Base-by-base conservation (phyloP, 2,888 invertebrate genomes). In the Drosophila austrosaltans region DNA sequence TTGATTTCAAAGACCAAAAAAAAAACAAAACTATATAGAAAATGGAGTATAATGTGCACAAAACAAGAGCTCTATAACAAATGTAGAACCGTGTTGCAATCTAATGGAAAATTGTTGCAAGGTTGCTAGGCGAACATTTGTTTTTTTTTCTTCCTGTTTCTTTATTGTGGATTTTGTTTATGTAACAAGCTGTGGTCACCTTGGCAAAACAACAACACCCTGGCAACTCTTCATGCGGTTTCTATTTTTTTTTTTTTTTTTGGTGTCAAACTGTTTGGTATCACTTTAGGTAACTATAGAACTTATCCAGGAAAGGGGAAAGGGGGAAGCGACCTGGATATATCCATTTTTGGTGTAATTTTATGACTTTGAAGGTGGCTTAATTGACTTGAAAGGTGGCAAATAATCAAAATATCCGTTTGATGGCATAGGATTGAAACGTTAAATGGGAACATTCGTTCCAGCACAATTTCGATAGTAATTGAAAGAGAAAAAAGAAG, bases 181-280 rank as follows among this genome's bases (percentile, higher is more conserved):
- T 61, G 63, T 83, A 76, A 54, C 82, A 83, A 86, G 70, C 87
- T 72, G n/a, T 12, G 63, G 87, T 82, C 66, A 62, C 82, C 89
- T 75, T 70, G 88, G 39, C 58, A 78, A 68, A 48, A 86, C 75
- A 69, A 67, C 48, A 48, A 48, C 4, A 25, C 83, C 73, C 70
- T 75, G 65, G 60, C 61, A 58, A 66, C 72, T 40, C 60, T 32
- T 3, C 12, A 16, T 22, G 57, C 57, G 39, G 36, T 30, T 30
- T 16, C 16, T 16, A 28, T 28, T 28, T 28, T 28, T 28, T 20
- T 48, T 48, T 3, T 56, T 56, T 54, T 16, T 20, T 39, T 57
- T 63, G 67, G 72, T 64, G 71, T 48, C 57, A 82, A 72, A 65
- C 63, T 67, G 71, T 79, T 72, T 57, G 53, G 58, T 56, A 71